phyloP scores from a whole-genome alignment of 2,797 vertebrate genomes.

The Syngnathus acus region DNA sequence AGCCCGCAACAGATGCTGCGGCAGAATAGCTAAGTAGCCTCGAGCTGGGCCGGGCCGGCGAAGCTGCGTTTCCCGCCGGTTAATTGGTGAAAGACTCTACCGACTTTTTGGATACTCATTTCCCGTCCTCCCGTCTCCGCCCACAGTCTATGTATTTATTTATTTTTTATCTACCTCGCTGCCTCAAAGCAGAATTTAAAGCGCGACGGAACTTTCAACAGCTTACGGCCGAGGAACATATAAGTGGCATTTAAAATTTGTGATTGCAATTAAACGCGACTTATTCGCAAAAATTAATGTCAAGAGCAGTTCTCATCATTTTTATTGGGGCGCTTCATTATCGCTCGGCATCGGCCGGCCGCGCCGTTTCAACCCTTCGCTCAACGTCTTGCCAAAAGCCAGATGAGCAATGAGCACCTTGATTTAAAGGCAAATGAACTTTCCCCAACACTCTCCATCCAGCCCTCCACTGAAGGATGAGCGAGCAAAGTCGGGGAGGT shows the following conservation, averaged over 20 bases:
- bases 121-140: slow-evolving; percentile 37
- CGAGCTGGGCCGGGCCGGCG: slow-evolving; percentile 56
- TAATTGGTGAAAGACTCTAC: slow-evolving; percentile 37
- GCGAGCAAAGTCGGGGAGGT: background rate
- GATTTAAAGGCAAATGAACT: background rate
- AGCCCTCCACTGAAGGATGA: background rate
- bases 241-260: slow-evolving; percentile 82
- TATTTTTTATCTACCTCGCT: slow-evolving; percentile 29
- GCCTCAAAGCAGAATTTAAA: slow-evolving; percentile 72
- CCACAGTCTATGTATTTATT: slow-evolving; percentile 22
- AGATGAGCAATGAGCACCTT: background rate
- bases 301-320: slow-evolving; percentile 81
- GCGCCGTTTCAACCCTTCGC: slow-evolving; percentile 70
- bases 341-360: slow-evolving; percentile 65
- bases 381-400: slow-evolving; percentile 59
- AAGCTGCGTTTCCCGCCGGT: slow-evolving; percentile 45
- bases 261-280: slow-evolving; percentile 79
- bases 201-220: slow-evolving; percentile 79
- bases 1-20: slow-evolving; percentile 77
- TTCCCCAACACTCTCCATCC: background rate
- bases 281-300: slow-evolving; percentile 76
- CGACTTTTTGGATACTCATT: slow-evolving; percentile 29
- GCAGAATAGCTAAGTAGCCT: slow-evolving; percentile 73
- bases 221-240: slow-evolving; percentile 77
- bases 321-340: slow-evolving; percentile 78